Conservation (phyloP, 1,140 invertebrate genomes). For the Drosophila punjabiensis region DNA sequence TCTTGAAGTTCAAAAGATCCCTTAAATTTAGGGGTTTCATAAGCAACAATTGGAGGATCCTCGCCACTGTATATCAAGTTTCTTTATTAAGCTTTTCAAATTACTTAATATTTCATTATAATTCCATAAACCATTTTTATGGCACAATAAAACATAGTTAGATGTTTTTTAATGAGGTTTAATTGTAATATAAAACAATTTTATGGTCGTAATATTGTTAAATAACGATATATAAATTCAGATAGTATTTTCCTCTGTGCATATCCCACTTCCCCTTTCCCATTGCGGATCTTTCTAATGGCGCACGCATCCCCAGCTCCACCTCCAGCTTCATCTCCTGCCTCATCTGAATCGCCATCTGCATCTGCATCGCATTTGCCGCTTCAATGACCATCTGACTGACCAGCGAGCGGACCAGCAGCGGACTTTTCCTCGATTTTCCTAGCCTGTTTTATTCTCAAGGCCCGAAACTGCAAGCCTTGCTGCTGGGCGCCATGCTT, state of each 20-base stretch:
- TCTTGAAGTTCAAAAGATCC: not conserved
- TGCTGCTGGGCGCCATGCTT: constrained; percentile 67
- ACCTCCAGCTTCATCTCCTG: not conserved
- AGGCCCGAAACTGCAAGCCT: constrained; percentile 21
- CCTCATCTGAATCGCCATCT: constrained; percentile 60
- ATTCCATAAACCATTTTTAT: too few species aligned
- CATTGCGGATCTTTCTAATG: constrained; percentile 64
- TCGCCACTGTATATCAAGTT: not conserved
- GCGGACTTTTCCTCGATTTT: constrained; percentile 29
- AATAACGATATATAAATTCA: rapidly evolving
- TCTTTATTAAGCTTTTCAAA: not conserved
- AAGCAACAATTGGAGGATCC: not conserved
- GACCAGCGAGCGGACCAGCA: constrained; percentile 47
- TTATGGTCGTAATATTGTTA: too few species aligned
- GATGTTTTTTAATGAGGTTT: too few species aligned
- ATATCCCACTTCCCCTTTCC: constrained; percentile 10
- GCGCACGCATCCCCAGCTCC: constrained; percentile 59
- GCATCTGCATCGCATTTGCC: constrained; percentile 67
- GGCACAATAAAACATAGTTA: too few species aligned
- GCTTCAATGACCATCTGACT: constrained; percentile 75
- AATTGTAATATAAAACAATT: too few species aligned
- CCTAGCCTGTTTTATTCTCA: constrained; percentile 13
- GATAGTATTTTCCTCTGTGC: not conserved
- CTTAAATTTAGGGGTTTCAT: not conserved
- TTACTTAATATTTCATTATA: too few species aligned